These are phyloP conservation scores for Gila robusta DNA, from an alignment of 2,797 vertebrate genomes.

Conservation along the genomic window DNA sequence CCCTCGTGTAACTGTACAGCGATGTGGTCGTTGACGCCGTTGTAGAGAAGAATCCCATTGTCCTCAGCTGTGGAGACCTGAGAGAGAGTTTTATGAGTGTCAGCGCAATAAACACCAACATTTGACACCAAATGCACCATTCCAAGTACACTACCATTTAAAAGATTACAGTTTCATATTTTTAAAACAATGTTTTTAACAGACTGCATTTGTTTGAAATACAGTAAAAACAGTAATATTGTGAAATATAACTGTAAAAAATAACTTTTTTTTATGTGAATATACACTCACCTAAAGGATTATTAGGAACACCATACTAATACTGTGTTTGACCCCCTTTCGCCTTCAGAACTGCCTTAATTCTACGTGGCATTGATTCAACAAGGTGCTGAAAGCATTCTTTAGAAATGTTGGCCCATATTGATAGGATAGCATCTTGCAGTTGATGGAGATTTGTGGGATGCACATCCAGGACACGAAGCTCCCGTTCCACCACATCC, in stretches of 20 bases:
- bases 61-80: constrained; percentile 97
- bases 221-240: neutral
- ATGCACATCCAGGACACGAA: no score
- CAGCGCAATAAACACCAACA: neutral
- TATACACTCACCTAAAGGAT: neutral
- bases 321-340: no score
- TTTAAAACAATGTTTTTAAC: neutral
- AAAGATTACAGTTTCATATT: neutral
- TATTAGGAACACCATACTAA: no score
- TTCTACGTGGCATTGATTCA: no score
- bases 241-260: neutral
- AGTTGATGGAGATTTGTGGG: no score
- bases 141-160: neutral
- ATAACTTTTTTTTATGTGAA: neutral
- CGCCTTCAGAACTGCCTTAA: no score
- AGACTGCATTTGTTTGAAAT: neutral
- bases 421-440: no score
- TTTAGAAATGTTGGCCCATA: no score
- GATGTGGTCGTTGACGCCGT: constrained; percentile 95
- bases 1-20: constrained; percentile 96
- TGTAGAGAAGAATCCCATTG: constrained; percentile 96
- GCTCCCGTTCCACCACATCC: no score
- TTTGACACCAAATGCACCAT: neutral
- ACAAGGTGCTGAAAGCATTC: no score
- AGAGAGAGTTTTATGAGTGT: neutral